These are phyloP conservation scores for Rhorus exstirpatorius DNA, from an alignment of 2,888 invertebrate genomes.

Conservation along the genomic window DNA sequence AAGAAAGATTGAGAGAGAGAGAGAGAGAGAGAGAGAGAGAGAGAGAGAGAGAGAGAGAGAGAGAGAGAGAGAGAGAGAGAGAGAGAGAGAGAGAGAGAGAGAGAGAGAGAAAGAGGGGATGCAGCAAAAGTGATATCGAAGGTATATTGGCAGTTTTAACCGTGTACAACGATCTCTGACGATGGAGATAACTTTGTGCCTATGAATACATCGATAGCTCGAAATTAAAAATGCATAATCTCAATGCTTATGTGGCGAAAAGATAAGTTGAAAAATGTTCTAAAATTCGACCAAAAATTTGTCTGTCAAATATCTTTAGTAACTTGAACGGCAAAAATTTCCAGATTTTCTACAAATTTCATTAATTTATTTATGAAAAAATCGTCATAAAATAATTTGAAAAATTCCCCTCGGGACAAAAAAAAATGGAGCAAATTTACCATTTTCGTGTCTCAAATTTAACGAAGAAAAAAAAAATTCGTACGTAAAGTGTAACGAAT, in stretches of 20 bases:
- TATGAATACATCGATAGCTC: constrained; percentile 32
- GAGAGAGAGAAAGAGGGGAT: constrained; percentile 14
- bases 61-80: constrained; percentile 34
- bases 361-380: too few species aligned
- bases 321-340: background rate
- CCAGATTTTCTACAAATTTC: background rate
- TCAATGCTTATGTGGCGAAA: constrained; percentile 7
- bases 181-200: constrained; percentile 29
- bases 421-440: too few species aligned
- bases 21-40: constrained; percentile 11
- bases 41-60: constrained; percentile 15
- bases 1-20: constrained; percentile 35
- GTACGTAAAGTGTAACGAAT: too few species aligned
- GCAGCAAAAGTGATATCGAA: constrained; percentile 62
- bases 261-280: background rate
- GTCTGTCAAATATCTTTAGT: background rate
- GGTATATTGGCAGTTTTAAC: constrained; percentile 64
- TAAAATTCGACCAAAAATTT: background rate
- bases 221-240: constrained; percentile 16
- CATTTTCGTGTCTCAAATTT: too few species aligned
- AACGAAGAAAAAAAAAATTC: too few species aligned
- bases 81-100: constrained; percentile 11
- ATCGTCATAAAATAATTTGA: too few species aligned
- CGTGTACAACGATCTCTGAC: constrained; percentile 61
- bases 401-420: too few species aligned